A percentile compares a stretch with the other conserved stretches of the same genome.
phyloP scores from a whole-genome alignment of 2,113 vertebrate genomes.

The Cephalophus harveyi region DNA sequence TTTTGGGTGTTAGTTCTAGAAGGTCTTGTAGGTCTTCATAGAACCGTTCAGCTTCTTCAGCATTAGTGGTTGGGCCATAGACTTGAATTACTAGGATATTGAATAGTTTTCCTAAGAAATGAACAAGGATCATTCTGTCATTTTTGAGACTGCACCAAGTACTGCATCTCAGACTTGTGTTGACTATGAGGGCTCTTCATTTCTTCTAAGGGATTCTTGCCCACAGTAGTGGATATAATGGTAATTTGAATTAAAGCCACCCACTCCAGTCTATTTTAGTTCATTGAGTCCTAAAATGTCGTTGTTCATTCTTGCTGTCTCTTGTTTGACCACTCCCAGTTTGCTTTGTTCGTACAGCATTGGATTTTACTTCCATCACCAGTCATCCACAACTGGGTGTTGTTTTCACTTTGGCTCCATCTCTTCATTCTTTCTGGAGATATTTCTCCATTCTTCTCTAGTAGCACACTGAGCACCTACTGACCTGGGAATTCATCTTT shows the following conservation, averaged over 20 bases:
- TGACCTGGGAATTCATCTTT: background rate
- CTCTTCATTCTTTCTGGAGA: background rate
- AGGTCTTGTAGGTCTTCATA: background rate
- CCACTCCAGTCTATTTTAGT: background rate
- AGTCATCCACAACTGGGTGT: background rate
- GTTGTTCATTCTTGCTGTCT: background rate
- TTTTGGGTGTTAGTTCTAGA: background rate
- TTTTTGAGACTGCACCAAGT: background rate
- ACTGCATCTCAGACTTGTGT: background rate
- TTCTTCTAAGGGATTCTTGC: background rate
- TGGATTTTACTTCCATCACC: background rate
- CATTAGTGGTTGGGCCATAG: background rate
- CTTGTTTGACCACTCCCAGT: background rate
- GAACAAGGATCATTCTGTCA: background rate
- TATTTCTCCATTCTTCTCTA: background rate
- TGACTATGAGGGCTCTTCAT: background rate
- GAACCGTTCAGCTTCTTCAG: background rate
- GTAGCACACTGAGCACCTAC: background rate
- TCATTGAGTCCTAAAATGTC: background rate
- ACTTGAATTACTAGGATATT: background rate
- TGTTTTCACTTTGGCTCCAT: background rate
- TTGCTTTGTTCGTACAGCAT: rapidly evolving
- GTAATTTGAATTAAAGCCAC: background rate
- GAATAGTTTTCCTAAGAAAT: background rate
- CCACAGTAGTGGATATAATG: background rate